Conservation (phyloP, 2,113 vertebrate species). For the Nycticebus coucang region DNA sequence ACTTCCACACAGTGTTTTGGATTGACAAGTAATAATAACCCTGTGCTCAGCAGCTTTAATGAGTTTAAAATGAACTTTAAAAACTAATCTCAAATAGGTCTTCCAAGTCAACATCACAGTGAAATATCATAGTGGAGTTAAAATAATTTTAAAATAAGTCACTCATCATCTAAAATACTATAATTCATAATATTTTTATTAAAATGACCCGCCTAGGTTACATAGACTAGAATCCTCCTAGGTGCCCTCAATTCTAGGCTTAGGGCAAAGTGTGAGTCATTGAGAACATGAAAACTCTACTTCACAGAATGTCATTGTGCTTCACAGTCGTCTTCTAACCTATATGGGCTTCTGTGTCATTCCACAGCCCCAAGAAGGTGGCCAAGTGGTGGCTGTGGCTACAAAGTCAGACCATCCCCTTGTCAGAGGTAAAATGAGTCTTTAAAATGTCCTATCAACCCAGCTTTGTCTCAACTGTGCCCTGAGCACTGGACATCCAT, state of each 20-base stretch:
- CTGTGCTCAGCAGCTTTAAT: slow-evolving; percentile 19
- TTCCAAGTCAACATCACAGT: slow-evolving; percentile 64
- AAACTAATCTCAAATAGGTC: slow-evolving; percentile 52
- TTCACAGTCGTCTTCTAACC: not conserved
- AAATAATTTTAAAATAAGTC: not conserved
- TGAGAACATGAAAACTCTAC: not conserved
- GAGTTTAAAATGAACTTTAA: slow-evolving; percentile 36
- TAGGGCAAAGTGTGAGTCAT: not conserved
- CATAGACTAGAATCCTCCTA: not conserved
- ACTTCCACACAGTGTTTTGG: slow-evolving; percentile 30
- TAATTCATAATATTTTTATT: not conserved
- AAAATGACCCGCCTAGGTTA: not conserved
- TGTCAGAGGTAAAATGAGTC: not conserved
- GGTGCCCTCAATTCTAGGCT: not conserved
- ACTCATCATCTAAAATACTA: slow-evolving; percentile 7
- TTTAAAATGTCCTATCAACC: not conserved
- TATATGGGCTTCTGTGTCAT: not conserved
- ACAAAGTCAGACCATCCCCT: not conserved
- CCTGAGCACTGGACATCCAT: not conserved
- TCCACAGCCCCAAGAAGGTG: not conserved
- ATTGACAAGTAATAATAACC: not conserved
- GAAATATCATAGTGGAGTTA: not conserved
- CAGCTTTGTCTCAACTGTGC: not conserved
- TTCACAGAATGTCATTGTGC: not conserved
- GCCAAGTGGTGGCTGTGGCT: not conserved